Evolutionary conservation across 2,797 vertebrate genomes (phyloP).

Genomic region (Galagoides demidoff): DNA sequence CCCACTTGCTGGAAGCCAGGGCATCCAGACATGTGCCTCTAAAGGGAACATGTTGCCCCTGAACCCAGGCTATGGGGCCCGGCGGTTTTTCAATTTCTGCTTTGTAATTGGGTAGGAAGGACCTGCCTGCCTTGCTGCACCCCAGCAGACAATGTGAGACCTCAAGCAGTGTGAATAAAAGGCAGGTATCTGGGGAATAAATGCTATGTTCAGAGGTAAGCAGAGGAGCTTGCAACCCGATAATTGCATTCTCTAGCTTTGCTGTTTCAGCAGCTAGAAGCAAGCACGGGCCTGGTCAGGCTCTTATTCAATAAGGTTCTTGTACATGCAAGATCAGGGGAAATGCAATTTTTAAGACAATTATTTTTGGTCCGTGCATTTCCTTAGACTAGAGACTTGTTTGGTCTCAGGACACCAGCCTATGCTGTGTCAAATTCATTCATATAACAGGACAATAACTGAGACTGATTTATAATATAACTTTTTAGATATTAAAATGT

Average conservation of each 20-base stretch:
- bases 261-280: slow-evolving; percentile 14
- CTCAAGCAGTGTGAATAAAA: neutral
- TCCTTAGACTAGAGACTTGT: neutral
- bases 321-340: neutral
- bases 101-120: neutral
- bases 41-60: fast-evolving
- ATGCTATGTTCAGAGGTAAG: fast-evolving
- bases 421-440: neutral
- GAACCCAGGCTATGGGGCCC: neutral
- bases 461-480: neutral
- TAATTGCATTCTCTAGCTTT: neutral
- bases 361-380: neutral
- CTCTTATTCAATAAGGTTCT: neutral
- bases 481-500: slow-evolving; percentile 65
- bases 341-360: neutral
- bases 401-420: neutral
- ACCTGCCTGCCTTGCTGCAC: neutral
- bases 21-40: neutral
- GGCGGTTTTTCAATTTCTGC: neutral
- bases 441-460: neutral
- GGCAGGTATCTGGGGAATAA: neutral
- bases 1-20: neutral
- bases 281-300: neutral
- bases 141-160: neutral
- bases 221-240: neutral